Evolutionary conservation across 2,888 invertebrate species (phyloP), one percentile per base, ranked within the genome.

Genomic region (Limnephilus lunatus): DNA sequence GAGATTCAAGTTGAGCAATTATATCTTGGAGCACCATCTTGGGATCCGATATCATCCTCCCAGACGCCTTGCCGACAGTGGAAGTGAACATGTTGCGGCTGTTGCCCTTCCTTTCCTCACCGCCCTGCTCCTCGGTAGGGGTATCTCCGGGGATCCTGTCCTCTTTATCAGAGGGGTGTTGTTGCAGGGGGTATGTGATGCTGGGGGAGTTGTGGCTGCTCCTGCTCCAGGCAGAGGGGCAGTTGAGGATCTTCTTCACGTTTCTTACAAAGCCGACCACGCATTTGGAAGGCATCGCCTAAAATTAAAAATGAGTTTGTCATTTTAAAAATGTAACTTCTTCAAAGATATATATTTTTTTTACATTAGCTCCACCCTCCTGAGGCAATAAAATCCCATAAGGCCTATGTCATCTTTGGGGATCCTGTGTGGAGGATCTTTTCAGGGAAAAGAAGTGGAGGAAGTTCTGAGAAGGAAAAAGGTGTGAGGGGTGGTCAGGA

Each of bases 1-100:
- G 97, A 83, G 96, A 96, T 95, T 98, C 98, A 93, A 98, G 95
- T 94, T 98, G 97, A 92, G 95, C 96, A 89, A 98, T 98, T 93
- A 98, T 97, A 94, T 97, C 97, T 94, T 98, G 97, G 87, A 98
- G 94, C 94, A 98, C 97, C 31, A 95, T 95, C 31, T 97, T 96
- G 0, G 97, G 97, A 93, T 97, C 97, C 19, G 95, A 95, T 86
- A 95, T 93, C 0, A 95, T 94, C 12, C 94, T 94, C 0, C 96
- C 96, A 0, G 95, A 95, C 0, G 96, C 96, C 93, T 96, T 96
- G 9, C 95, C 95, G 0, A 96, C 96, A 0, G 96, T 96, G 0
- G 96, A 96, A 0, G 96, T 96, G 91, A 95, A 95, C 91, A 96
- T 95, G 0, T 94, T 94, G 0, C 95, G 95, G 68, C 94, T 95